Percentiles rank a stretch among this genome's conserved stretches.
phyloP scores from a whole-genome alignment of 2,888 invertebrate genomes.

The Catocala fraxini region DNA sequence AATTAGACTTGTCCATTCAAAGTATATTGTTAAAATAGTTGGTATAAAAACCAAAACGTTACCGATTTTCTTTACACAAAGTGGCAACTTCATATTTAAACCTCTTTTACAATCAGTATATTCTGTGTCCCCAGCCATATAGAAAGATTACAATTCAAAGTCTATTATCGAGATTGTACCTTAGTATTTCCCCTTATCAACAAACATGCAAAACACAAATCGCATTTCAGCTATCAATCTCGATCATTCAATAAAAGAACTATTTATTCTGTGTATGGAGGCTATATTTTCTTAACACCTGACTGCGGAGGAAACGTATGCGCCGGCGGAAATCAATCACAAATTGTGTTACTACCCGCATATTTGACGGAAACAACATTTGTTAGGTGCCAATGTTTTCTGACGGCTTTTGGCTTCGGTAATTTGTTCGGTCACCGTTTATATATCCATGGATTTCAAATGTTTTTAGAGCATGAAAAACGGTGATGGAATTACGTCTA shows the following conservation, averaged over 20 bases:
- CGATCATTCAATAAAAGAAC: slow-evolving; percentile 53
- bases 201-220: slow-evolving; percentile 10
- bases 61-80: too few relatives aligned
- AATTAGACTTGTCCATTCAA: too few relatives aligned
- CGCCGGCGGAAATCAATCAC: slow-evolving; percentile 72
- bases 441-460: slow-evolving; percentile 10
- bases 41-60: too few relatives aligned
- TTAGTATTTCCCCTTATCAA: background rate
- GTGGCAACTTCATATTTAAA: too few relatives aligned
- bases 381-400: slow-evolving; percentile 64
- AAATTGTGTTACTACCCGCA: slow-evolving; percentile 68
- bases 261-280: slow-evolving; percentile 44
- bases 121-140: too few relatives aligned
- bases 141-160: background rate
- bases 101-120: too few relatives aligned
- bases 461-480: slow-evolving; percentile 5
- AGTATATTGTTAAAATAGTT: too few relatives aligned
- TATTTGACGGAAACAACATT: slow-evolving; percentile 69
- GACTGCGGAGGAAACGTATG: slow-evolving; percentile 57
- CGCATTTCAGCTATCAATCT: slow-evolving; percentile 36
- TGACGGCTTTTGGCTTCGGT: slow-evolving; percentile 21
- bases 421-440: slow-evolving; percentile 28
- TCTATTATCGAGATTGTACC: background rate
- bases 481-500: background rate
- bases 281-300: slow-evolving; percentile 56